Conservation (phyloP, 2,888 invertebrate genomes). For the Tenthredo livida region DNA sequence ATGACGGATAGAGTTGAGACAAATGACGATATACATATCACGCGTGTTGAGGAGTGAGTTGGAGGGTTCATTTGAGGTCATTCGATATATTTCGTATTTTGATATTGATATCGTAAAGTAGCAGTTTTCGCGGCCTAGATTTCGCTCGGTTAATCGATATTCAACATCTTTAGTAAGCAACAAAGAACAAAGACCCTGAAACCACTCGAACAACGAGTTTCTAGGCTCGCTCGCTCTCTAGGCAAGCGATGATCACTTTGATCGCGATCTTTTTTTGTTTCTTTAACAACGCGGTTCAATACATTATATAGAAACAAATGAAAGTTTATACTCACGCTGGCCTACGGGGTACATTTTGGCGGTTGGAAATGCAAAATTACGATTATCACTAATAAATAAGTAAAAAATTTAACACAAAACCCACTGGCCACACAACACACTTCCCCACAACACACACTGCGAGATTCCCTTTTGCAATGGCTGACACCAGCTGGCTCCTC, state of each 20-base stretch:
- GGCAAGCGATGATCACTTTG: background rate
- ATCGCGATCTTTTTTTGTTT: conserved; percentile 23
- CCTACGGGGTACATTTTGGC: conserved; percentile 84
- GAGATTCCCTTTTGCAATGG: conserved; percentile 70
- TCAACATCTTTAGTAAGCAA: background rate
- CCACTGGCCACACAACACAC: conserved; percentile 74
- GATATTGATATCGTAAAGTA: background rate
- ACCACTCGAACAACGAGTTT: conserved; percentile 62
- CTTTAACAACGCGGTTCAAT: background rate
- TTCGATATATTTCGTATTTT: conserved; percentile 53
- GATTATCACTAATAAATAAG: conserved; percentile 75
- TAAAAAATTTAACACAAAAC: conserved; percentile 75
- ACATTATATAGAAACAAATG: background rate
- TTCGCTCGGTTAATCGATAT: background rate
- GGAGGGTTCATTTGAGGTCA: conserved; percentile 69
- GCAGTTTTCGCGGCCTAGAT: background rate
- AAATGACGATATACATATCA: conserved; percentile 64
- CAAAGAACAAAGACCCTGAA: conserved; percentile 63
- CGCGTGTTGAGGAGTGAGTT: conserved; percentile 68
- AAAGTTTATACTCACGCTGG: conserved; percentile 78
- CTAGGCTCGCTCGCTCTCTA: conserved; percentile 62
- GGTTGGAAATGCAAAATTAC: conserved; percentile 71
- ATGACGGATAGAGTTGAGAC: conserved; percentile 62
- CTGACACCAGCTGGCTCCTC: conserved; percentile 62
- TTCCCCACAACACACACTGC: conserved; percentile 75